Conservation (phyloP, 2,113 vertebrate species). For the Mungos mungo region DNA sequence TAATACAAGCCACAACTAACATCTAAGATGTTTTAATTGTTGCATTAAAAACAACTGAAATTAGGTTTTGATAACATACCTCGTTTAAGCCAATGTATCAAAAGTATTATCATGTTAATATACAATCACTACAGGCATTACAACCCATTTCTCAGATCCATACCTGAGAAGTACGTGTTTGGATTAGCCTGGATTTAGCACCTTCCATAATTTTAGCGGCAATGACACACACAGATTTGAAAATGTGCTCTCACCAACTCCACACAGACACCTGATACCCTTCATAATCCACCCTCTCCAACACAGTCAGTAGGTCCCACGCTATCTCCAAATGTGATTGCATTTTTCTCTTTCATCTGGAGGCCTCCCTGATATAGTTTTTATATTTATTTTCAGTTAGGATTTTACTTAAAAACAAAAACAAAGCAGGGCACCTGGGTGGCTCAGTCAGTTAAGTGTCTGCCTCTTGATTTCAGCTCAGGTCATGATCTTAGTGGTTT, state of each 20-base stretch:
- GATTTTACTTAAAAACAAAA: background rate
- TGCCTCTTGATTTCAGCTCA: too few species aligned
- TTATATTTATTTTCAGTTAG: background rate
- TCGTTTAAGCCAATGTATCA: background rate
- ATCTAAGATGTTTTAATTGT: background rate
- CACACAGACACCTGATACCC: accelerated
- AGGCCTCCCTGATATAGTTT: background rate
- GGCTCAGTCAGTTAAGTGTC: too few species aligned
- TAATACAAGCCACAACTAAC: background rate
- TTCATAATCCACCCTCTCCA: background rate
- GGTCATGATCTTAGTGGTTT: too few species aligned
- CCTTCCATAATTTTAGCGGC: background rate
- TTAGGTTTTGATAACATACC: background rate
- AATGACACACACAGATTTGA: accelerated
- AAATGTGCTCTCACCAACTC: background rate
- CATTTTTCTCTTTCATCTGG: background rate
- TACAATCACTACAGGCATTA: background rate
- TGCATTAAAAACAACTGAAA: background rate
- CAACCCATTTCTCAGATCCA: background rate
- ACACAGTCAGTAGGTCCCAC: background rate
- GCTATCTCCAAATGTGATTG: background rate
- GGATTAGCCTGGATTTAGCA: background rate
- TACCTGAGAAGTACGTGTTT: too few species aligned
- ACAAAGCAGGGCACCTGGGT: background rate
- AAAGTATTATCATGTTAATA: background rate